Conservation (phyloP, 2,797 vertebrate genomes). For the Myotis daubentonii region DNA sequence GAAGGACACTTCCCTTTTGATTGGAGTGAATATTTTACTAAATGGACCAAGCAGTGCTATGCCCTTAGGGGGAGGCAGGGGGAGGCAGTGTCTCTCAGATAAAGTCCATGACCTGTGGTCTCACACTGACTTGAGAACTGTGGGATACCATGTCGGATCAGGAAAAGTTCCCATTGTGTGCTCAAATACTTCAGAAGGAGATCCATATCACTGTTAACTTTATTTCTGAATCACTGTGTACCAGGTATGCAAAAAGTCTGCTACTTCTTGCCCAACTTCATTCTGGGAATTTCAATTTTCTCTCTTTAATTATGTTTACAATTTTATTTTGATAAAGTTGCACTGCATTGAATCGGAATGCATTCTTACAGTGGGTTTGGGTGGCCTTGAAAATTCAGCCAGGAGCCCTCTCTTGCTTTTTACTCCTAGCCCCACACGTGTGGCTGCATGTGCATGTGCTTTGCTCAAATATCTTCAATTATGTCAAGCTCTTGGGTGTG, state of each 20-base stretch:
- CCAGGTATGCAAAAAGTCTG: background rate
- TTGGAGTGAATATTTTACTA: background rate
- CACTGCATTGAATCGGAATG: background rate
- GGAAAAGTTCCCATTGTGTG: background rate
- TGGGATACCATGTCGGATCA: background rate
- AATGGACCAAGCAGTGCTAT: slow-evolving; percentile 30
- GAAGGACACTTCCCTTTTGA: slow-evolving; percentile 65
- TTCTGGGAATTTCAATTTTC: background rate
- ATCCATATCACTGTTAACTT: background rate
- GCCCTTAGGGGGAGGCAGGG: slow-evolving; percentile 40
- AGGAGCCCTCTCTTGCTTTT: background rate
- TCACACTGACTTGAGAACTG: background rate
- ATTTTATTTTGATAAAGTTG: slow-evolving; percentile 2
- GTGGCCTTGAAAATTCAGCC: background rate
- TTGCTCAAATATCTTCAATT: background rate
- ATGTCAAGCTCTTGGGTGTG: background rate
- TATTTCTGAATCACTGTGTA: slow-evolving; percentile 26
- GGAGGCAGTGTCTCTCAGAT: slow-evolving; percentile 52
- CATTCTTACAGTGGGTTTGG: background rate
- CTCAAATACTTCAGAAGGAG: background rate
- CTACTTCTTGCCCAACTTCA: background rate
- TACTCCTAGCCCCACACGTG: background rate
- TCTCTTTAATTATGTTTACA: background rate
- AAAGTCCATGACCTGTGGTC: background rate
- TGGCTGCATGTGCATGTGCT: rapidly evolving